Percentiles rank a stretch among this genome's conserved stretches.
These are phyloP conservation scores for Actinia tenebrosa DNA, from an alignment of 64 coral and sea anemone species.

Conservation along the genomic window DNA sequence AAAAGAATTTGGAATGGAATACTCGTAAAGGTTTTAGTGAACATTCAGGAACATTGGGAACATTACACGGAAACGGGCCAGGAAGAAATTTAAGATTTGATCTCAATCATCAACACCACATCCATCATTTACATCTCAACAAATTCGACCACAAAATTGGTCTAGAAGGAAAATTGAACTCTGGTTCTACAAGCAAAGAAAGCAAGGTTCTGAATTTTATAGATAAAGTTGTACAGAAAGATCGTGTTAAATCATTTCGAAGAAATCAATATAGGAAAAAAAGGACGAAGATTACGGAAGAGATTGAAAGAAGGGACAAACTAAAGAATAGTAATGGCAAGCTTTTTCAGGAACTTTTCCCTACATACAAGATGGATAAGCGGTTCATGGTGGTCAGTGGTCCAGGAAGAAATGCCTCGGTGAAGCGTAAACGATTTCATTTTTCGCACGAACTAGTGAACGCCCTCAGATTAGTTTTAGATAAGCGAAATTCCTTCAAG, in stretches of 20 bases:
- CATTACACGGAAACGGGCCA: not conserved
- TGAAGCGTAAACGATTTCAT: slow-evolving; percentile 14
- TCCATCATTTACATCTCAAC: not conserved
- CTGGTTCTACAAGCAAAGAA: not conserved
- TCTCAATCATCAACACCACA: not conserved
- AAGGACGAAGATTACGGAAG: not conserved
- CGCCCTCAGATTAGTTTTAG: slow-evolving; percentile 58
- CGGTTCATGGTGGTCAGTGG: slow-evolving; percentile 2
- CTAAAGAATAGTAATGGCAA: not conserved
- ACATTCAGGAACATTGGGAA: not conserved
- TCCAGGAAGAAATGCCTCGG: not conserved
- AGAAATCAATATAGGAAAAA: not conserved
- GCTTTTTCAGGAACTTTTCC: not conserved
- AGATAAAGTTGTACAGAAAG: not conserved
- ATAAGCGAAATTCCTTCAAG: slow-evolving; percentile 71
- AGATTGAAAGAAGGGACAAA: not conserved
- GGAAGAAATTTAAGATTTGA: not conserved
- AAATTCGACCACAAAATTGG: not conserved
- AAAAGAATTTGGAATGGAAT: not conserved
- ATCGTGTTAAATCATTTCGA: not conserved
- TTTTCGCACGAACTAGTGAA: slow-evolving; percentile 58
- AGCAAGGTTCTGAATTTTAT: not conserved
- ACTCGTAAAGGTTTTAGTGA: not conserved
- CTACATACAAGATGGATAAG: not conserved
- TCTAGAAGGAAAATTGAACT: not conserved